Conservation (phyloP, 2,113 vertebrate species). For the Delphinapterus leucas region DNA sequence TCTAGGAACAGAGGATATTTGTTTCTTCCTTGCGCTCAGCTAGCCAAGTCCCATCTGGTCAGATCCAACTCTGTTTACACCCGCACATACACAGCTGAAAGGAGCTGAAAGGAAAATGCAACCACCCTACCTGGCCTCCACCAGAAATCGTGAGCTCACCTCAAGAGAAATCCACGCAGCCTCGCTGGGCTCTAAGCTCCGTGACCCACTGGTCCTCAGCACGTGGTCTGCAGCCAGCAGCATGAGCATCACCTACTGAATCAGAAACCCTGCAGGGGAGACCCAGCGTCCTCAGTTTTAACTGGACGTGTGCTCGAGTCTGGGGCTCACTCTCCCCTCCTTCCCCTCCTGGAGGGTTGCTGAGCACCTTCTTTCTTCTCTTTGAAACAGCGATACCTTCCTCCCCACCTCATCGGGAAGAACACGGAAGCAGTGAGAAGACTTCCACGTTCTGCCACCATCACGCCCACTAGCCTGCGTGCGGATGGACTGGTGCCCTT, state of each 20-base stretch:
- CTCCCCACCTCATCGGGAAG: too few species aligned
- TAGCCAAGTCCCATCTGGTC: not conserved
- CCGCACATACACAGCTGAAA: not conserved
- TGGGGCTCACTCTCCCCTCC: not conserved
- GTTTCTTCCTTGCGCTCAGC: not conserved
- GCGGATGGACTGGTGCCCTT: too few species aligned
- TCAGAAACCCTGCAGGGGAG: not conserved
- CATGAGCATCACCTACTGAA: fast-evolving
- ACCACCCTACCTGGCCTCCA: fast-evolving
- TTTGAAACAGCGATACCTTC: fast-evolving
- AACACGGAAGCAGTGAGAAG: not conserved
- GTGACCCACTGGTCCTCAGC: not conserved
- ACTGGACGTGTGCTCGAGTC: fast-evolving
- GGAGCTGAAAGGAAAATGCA: not conserved
- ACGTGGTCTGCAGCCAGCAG: not conserved
- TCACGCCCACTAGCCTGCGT: fast-evolving
- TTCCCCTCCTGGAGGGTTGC: fast-evolving
- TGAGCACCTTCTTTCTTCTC: not conserved
- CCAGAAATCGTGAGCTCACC: fast-evolving
- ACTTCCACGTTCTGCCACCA: fast-evolving
- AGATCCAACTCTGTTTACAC: not conserved
- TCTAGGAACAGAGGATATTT: not conserved
- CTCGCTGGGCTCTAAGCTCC: not conserved
- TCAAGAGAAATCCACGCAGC: fast-evolving
- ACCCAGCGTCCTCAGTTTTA: too few species aligned